Conservation (phyloP, 2,113 vertebrate genomes). For the Canis aureus region DNA sequence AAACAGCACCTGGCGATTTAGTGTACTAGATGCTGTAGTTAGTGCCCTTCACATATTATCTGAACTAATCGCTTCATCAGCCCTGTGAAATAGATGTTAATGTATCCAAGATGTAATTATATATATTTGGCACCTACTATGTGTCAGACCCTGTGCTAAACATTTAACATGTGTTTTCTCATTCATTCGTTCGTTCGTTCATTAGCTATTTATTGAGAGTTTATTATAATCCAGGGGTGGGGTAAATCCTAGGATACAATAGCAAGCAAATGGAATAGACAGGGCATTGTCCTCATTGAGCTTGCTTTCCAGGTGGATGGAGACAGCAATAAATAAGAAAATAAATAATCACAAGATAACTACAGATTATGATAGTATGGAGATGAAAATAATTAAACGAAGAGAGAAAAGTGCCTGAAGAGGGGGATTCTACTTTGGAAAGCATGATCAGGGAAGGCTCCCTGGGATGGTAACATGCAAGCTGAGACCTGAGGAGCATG, state of each 20-base stretch:
- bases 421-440: not conserved
- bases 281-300: not conserved
- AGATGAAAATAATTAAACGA: not conserved
- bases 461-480: not conserved
- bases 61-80: not conserved
- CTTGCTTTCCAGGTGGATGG: not conserved
- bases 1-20: not conserved
- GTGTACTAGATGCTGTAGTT: not conserved
- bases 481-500: not conserved
- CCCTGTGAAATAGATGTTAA: not conserved
- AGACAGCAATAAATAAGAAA: not conserved
- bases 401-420: not conserved
- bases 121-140: not conserved
- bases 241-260: not conserved
- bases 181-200: not conserved
- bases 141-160: not conserved
- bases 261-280: not conserved
- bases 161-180: not conserved
- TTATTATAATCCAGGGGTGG: not conserved
- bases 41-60: not conserved
- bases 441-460: not conserved
- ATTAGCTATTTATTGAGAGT: not conserved
- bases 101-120: not conserved
- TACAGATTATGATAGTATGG: not conserved
- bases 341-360: not conserved